Conservation (phyloP, 2,113 vertebrate genomes). For the Anolis carolinensis region DNA sequence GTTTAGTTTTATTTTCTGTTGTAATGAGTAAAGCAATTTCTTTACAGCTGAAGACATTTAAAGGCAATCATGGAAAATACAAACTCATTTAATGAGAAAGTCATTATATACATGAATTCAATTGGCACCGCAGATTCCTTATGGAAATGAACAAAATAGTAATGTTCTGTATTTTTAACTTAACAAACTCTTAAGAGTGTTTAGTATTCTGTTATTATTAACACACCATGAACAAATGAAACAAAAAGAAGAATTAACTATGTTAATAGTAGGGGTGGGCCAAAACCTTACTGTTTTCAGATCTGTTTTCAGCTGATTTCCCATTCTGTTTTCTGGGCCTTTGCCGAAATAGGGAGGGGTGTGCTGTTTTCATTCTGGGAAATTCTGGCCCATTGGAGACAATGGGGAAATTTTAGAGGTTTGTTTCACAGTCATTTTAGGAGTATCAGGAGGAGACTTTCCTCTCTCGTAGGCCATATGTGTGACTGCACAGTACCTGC, state of each 20-base stretch:
- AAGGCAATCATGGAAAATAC: not conserved
- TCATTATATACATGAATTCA: not conserved
- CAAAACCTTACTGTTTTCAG: no score
- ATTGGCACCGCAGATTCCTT: slow-evolving; percentile 12
- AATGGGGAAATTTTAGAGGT: no score
- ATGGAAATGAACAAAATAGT: not conserved
- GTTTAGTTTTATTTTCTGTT: slow-evolving; percentile 25
- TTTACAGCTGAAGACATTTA: slow-evolving; percentile 15
- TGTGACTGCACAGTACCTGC: no score
- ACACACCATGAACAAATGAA: not conserved
- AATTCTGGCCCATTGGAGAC: no score
- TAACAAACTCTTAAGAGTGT: not conserved
- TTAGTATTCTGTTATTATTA: not conserved
- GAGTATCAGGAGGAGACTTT: no score
- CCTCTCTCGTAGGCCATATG: no score
- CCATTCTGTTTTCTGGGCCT: no score
- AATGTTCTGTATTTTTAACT: not conserved
- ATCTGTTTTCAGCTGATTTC: no score
- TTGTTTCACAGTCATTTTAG: no score
- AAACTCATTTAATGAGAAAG: not conserved
- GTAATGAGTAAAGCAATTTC: slow-evolving; percentile 22
- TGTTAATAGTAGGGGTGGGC: no score
- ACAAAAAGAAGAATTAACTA: not conserved
- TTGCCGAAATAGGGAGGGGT: no score
- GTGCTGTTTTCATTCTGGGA: no score